Evolutionary conservation across 2,113 vertebrate genomes (phyloP).

Genomic region (Callaeas wilsoni): DNA sequence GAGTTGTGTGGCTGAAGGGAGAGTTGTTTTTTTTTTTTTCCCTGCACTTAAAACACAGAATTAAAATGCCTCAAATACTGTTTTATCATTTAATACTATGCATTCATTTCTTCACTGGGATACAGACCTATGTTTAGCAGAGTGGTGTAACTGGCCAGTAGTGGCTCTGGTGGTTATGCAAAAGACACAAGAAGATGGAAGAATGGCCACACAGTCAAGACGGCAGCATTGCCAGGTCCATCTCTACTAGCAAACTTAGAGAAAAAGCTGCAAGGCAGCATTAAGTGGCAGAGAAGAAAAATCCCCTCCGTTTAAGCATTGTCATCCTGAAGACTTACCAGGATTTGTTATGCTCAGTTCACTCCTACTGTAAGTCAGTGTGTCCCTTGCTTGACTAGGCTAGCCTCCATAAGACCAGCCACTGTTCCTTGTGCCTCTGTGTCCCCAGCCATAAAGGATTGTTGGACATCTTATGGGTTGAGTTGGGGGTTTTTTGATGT

Average conservation of each 20-base stretch:
- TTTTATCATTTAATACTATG: background rate
- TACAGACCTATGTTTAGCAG: background rate
- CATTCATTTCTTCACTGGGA: background rate
- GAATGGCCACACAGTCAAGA: background rate
- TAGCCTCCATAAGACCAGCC: background rate
- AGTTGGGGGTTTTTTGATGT: background rate
- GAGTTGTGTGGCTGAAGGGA: background rate
- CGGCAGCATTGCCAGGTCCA: background rate
- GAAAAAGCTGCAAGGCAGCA: background rate
- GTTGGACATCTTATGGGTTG: background rate
- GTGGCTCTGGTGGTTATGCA: background rate
- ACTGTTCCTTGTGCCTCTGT: background rate
- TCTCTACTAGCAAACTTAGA: background rate
- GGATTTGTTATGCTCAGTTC: background rate
- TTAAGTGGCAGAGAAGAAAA: background rate
- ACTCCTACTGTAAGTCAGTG: background rate
- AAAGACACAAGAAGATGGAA: background rate
- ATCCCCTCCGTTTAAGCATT: background rate
- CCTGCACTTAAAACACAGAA: background rate
- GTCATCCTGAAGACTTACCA: background rate
- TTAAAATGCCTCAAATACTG: background rate
- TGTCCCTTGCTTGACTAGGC: background rate
- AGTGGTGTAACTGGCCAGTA: background rate
- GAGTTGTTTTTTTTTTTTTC: background rate
- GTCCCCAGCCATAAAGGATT: background rate